phyloP scores from a whole-genome alignment of 2,797 vertebrate genomes.

The Sebastolobus alascanus region DNA sequence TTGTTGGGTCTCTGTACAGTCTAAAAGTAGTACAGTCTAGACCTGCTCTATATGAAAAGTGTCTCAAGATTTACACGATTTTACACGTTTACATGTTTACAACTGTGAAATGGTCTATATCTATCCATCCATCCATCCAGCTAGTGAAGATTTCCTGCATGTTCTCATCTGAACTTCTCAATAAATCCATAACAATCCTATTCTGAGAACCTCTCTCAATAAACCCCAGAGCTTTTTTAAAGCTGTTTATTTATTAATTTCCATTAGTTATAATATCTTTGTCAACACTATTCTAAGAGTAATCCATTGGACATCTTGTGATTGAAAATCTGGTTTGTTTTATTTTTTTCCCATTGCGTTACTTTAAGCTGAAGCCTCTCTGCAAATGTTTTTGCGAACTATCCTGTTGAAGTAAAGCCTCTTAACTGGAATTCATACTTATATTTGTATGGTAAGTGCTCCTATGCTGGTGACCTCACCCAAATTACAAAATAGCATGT shows the following conservation, averaged over 20 bases:
- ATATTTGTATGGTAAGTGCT: neutral
- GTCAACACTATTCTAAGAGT: neutral
- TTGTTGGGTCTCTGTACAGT: too few relatives aligned
- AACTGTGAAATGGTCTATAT: too few relatives aligned
- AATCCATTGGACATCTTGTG: neutral
- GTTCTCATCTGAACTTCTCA: neutral
- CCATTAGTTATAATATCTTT: neutral
- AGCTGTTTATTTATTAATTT: neutral
- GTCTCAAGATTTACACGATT: too few relatives aligned
- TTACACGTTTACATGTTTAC: too few relatives aligned
- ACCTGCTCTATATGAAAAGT: too few relatives aligned
- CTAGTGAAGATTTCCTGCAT: neutral
- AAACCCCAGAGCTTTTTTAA: neutral
- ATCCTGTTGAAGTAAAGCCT: neutral
- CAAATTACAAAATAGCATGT: neutral
- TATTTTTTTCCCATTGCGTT: neutral
- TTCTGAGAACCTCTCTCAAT: neutral
- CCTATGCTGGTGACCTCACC: neutral
- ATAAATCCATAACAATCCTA: neutral
- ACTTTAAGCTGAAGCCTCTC: neutral
- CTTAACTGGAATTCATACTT: neutral
- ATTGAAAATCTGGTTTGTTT: neutral
- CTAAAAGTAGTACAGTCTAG: too few relatives aligned
- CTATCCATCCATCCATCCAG: too few relatives aligned
- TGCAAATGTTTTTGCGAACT: neutral